phyloP scores from a whole-genome alignment of 2,888 invertebrate genomes.

The Geotrupes spiniger region DNA sequence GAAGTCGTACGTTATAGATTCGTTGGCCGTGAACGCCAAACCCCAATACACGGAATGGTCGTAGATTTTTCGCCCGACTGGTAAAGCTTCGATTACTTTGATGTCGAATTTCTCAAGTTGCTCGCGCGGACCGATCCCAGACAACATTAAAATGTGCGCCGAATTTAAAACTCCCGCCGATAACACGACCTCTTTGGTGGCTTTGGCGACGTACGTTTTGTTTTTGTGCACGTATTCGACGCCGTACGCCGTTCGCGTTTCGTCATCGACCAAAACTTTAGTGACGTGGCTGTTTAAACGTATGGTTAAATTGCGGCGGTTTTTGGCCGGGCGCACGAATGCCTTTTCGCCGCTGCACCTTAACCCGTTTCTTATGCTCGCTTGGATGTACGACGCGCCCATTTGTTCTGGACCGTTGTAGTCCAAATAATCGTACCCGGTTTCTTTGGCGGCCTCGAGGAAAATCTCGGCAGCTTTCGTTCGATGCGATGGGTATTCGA shows the following conservation, averaged over 20 bases:
- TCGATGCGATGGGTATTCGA: conserved; percentile 45
- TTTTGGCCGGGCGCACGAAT: conserved; percentile 42
- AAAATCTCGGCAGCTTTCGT: conserved; percentile 55
- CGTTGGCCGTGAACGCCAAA: conserved; percentile 48
- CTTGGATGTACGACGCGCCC: conserved; percentile 49
- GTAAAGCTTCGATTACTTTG: conserved; percentile 55
- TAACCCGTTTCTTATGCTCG: conserved; percentile 45
- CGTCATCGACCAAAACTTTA: conserved; percentile 38
- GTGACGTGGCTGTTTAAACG: conserved; percentile 46
- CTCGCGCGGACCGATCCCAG: conserved; percentile 66
- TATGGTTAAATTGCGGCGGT: conserved; percentile 50
- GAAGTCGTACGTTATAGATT: conserved; percentile 40
- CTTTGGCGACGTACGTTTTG: background rate
- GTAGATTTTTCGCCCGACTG: conserved; percentile 66
- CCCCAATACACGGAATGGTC: conserved; percentile 61
- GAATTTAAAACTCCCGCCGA: conserved; percentile 11
- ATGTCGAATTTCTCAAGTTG: conserved; percentile 58
- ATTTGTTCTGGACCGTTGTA: conserved; percentile 44
- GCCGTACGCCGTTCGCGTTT: conserved; percentile 24
- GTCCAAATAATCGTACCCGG: conserved; percentile 44
- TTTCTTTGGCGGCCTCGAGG: conserved; percentile 60
- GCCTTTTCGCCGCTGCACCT: conserved; percentile 46
- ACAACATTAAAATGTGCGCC: conserved; percentile 62
- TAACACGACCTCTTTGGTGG: conserved; percentile 18
- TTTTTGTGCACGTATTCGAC: conserved; percentile 34